These are phyloP conservation scores for Perccottus glenii DNA, from an alignment of 2,113 vertebrate genomes.

Conservation along the genomic window DNA sequence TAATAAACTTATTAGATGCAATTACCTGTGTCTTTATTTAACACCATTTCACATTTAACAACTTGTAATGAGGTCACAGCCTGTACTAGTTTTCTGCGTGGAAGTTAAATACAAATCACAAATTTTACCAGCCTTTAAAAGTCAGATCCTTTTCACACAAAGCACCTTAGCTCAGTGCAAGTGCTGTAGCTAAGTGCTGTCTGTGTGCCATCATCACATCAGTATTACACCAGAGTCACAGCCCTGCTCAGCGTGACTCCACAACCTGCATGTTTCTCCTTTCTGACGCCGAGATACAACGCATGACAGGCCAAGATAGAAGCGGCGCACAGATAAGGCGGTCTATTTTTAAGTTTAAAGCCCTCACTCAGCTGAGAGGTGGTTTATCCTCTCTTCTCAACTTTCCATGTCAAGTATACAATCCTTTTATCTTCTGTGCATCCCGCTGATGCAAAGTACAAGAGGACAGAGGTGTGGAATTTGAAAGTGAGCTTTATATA, in stretches of 20 bases:
- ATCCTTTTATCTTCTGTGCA: constrained; percentile 40
- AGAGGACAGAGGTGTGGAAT: constrained; percentile 15
- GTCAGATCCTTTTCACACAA: not conserved
- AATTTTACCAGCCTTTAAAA: not conserved
- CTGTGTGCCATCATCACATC: constrained; percentile 43
- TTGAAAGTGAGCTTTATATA: not conserved
- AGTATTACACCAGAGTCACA: constrained; percentile 31
- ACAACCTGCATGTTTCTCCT: constrained; percentile 45
- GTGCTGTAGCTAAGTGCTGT: constrained; percentile 7
- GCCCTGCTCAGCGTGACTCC: constrained; percentile 37
- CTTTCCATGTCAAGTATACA: constrained; percentile 18
- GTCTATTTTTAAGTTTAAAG: constrained; percentile 52
- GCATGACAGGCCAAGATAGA: constrained; percentile 48
- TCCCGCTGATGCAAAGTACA: constrained; percentile 28
- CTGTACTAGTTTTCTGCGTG: too few relatives aligned
- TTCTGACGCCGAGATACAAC: constrained; percentile 32
- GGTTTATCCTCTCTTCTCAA: constrained; percentile 41
- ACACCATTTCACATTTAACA: too few relatives aligned
- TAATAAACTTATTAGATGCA: too few relatives aligned
- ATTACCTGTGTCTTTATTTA: too few relatives aligned
- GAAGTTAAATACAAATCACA: too few relatives aligned
- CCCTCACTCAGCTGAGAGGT: constrained; percentile 22
- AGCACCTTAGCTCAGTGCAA: not conserved
- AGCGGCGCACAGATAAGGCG: constrained; percentile 44
- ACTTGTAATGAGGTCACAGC: too few relatives aligned